phyloP scores from a whole-genome alignment of 92 coral and sea anemone species.

The Pocillopora meandrina region DNA sequence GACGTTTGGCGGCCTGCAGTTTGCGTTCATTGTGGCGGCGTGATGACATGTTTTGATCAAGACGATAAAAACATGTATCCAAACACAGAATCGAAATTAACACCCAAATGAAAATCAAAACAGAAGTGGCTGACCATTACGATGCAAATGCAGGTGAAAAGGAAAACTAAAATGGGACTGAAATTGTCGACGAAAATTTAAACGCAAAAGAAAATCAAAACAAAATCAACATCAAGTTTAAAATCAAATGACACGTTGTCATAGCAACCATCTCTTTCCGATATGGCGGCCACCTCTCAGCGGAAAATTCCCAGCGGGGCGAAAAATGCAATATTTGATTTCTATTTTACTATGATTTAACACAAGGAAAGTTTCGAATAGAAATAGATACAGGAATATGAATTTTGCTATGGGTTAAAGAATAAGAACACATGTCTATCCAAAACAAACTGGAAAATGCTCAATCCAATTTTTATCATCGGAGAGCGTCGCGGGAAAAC shows the following conservation, averaged over 20 bases:
- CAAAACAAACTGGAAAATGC: conserved; percentile 18
- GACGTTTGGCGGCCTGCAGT: no score
- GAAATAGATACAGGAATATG: not conserved
- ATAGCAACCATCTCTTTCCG: not conserved
- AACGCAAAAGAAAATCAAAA: conserved; percentile 19
- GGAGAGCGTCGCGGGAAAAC: not conserved
- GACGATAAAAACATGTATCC: no score
- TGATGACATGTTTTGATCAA: no score
- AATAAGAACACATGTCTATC: conserved; percentile 11
- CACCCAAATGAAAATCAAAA: no score
- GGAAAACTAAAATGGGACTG: no score
- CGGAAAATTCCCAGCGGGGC: conserved; percentile 4
- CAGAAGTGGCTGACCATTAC: no score
- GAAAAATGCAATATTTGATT: not conserved
- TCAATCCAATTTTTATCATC: not conserved
- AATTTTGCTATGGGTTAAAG: conserved; percentile 1
- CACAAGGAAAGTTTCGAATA: conserved; percentile 15
- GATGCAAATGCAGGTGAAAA: no score
- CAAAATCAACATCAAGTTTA: conserved; percentile 13
- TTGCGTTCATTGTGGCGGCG: no score
- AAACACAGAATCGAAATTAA: no score
- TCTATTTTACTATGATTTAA: not conserved
- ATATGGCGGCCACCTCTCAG: conserved; percentile 7
- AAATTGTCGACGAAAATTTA: no score
- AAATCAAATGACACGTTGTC: conserved; percentile 5